These are phyloP conservation scores for Slavum lentiscoides DNA, from an alignment of 2,888 invertebrate genomes.

Conservation along the genomic window DNA sequence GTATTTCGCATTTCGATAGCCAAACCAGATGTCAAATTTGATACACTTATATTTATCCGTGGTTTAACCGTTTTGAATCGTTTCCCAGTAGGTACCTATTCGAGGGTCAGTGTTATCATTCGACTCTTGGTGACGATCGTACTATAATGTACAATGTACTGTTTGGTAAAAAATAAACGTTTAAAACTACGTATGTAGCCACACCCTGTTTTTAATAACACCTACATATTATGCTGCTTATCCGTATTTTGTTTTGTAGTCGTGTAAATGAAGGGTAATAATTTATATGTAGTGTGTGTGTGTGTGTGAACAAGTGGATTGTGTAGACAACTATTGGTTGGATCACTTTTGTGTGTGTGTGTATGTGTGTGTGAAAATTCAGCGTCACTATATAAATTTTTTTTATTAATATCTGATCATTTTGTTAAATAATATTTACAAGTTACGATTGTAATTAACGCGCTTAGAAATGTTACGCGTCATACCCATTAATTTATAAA, in stretches of 20 bases:
- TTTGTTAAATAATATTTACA: no score
- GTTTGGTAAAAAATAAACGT: not conserved
- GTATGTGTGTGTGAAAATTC: not conserved
- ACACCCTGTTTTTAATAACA: conserved; percentile 38
- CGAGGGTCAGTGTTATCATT: not conserved
- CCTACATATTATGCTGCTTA: not conserved
- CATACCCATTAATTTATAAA: no score
- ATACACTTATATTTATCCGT: not conserved
- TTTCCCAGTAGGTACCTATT: not conserved
- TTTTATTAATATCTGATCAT: not conserved
- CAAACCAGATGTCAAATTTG: not conserved
- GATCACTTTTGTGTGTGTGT: not conserved
- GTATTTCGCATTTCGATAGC: conserved; percentile 30
- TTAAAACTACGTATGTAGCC: conserved; percentile 10
- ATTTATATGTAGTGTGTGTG: not conserved
- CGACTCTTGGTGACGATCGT: no score
- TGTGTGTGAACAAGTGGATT: conserved; percentile 37
- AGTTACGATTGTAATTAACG: no score
- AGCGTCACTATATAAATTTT: not conserved
- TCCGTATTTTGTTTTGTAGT: conserved; percentile 6
- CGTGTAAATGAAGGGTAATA: conserved; percentile 21
- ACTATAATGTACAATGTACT: not conserved
- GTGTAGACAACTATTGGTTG: conserved; percentile 30
- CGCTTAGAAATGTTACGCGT: no score
- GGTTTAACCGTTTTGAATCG: not conserved